phyloP scores from a whole-genome alignment of 1,140 invertebrate genomes.

The Amyelois transitella region DNA sequence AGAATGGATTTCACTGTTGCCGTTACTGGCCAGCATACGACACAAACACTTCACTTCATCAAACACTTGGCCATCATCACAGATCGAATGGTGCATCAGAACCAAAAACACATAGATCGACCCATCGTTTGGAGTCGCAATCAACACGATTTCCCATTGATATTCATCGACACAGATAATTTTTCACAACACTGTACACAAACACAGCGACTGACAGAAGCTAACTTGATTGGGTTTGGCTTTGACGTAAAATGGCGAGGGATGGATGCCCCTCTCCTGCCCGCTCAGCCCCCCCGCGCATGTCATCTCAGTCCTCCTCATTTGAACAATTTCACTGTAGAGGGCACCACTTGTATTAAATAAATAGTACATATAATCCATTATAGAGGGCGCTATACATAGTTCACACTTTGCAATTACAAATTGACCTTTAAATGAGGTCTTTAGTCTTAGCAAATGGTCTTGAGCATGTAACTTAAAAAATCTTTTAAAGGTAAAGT shows the following conservation, averaged over 20 bases:
- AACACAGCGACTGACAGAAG: conserved; percentile 70
- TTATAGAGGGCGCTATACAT: neutral
- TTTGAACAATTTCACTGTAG: neutral
- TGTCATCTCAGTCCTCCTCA: conserved; percentile 19
- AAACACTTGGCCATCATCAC: conserved; percentile 71
- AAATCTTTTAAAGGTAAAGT: too few species aligned
- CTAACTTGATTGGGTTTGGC: conserved; percentile 64
- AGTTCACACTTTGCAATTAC: too few species aligned
- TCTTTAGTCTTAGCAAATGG: too few species aligned
- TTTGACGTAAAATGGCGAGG: conserved; percentile 71
- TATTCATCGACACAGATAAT: conserved; percentile 69
- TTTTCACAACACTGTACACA: conserved; percentile 71
- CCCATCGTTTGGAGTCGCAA: conserved; percentile 64
- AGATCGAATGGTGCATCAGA: conserved; percentile 60
- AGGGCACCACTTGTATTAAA: neutral
- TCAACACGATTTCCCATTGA: conserved; percentile 71
- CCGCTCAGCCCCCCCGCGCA: conserved; percentile 49
- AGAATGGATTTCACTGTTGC: conserved; percentile 66
- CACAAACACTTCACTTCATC: conserved; percentile 68
- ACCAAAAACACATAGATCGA: conserved; percentile 67
- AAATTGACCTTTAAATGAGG: too few species aligned
- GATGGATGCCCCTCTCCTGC: conserved; percentile 43
- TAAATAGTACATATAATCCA: neutral
- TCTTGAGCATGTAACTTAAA: too few species aligned
- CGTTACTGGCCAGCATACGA: conserved; percentile 68